A percentile compares a stretch with the other conserved stretches of the same genome.
These are phyloP conservation scores for Enteromius radiatus DNA, from an alignment of 2,797 vertebrate genomes.

Conservation along the genomic window DNA sequence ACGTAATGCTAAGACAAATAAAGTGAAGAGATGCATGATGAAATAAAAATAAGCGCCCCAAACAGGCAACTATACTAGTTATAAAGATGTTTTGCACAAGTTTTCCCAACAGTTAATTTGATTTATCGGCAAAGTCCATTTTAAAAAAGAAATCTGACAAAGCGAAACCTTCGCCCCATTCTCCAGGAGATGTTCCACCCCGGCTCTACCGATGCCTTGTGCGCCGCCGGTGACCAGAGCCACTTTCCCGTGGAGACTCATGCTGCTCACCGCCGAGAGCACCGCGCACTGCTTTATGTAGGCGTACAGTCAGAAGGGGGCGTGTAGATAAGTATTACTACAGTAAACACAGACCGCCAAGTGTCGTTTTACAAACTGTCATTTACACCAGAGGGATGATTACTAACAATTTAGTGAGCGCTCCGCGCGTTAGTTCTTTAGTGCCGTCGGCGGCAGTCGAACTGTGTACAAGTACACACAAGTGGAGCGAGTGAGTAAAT, in stretches of 20 bases:
- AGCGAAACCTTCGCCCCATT: constrained; percentile 62
- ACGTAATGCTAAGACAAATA: not conserved
- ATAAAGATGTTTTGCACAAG: not conserved
- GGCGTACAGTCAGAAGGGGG: constrained; percentile 51
- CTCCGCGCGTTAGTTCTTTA: not conserved
- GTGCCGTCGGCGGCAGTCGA: not conserved
- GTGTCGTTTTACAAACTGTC: constrained; percentile 45
- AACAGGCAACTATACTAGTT: not conserved
- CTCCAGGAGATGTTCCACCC: constrained; percentile 59
- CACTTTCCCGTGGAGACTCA: constrained; percentile 86
- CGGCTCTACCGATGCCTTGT: constrained; percentile 85
- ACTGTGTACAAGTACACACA: constrained; percentile 17
- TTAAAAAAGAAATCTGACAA: not conserved
- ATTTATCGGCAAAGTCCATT: not conserved
- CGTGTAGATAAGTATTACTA: constrained; percentile 43
- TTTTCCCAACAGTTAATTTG: not conserved
- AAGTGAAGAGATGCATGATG: not conserved
- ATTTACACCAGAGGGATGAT: constrained; percentile 8
- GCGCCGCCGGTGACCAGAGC: constrained; percentile 89
- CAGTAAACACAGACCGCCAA: constrained; percentile 40
- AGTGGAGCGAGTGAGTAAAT: not conserved
- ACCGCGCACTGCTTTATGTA: constrained; percentile 56
- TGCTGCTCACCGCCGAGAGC: constrained; percentile 60
- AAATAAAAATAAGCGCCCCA: not conserved
- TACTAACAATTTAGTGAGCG: not conserved